phyloP scores from a whole-genome alignment of 2,113 vertebrate genomes.

The Polypterus bichir region DNA sequence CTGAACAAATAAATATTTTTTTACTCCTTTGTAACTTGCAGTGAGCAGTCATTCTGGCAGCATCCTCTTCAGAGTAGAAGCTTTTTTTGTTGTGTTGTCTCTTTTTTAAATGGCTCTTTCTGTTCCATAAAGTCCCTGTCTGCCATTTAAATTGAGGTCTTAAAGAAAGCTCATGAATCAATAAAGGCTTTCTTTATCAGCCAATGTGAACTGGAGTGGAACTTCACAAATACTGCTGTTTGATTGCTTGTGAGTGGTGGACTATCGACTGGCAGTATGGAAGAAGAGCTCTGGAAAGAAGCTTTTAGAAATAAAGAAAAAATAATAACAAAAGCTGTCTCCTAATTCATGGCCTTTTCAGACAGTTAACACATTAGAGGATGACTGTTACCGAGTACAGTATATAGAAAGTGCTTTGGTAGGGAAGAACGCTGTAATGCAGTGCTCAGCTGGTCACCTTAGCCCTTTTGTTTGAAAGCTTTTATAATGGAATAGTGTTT shows the following conservation, averaged over 20 bases:
- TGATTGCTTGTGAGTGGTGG: conserved; percentile 60
- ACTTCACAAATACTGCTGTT: conserved; percentile 75
- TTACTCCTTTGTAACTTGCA: too few species aligned
- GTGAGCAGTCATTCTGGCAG: too few species aligned
- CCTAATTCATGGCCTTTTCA: conserved; percentile 20
- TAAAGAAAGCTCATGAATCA: conserved; percentile 56
- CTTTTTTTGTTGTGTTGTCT: conserved; percentile 2
- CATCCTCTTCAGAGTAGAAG: conserved; percentile 4
- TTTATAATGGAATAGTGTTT: neutral
- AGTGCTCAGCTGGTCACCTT: neutral
- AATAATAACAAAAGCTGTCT: conserved; percentile 18
- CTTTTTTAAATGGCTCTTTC: too few species aligned
- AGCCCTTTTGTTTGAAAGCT: conserved; percentile 1
- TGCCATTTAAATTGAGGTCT: conserved; percentile 69
- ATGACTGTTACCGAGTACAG: neutral
- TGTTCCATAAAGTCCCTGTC: conserved; percentile 34
- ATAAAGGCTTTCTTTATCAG: conserved; percentile 64
- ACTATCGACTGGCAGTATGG: conserved; percentile 52
- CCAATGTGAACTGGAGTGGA: conserved; percentile 80
- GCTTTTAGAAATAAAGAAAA: neutral
- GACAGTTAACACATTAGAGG: conserved; percentile 23
- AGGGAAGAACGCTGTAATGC: neutral
- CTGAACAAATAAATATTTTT: too few species aligned
- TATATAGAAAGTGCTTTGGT: neutral
- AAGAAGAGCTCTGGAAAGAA: conserved; percentile 4